Conservation (phyloP, 2,113 vertebrate genomes). For the Bubo blakistoni region DNA sequence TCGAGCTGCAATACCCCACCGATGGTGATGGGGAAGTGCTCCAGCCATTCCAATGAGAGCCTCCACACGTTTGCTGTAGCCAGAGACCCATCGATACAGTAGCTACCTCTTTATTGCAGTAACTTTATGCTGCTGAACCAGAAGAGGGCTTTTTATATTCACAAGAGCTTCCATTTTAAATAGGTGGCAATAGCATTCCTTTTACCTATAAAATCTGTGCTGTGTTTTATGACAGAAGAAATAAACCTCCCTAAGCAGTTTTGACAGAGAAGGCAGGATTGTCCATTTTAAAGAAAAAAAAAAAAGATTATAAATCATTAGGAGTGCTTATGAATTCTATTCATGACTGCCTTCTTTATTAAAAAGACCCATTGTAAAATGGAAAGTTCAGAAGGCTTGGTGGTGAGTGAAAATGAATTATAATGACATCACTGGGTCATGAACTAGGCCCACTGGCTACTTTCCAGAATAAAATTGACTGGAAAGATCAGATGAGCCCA, state of each 20-base stretch:
- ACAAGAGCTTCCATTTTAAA: not conserved
- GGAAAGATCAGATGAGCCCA: constrained; percentile 76
- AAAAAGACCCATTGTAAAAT: constrained; percentile 80
- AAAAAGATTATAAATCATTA: constrained; percentile 73
- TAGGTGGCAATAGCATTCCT: constrained; percentile 2
- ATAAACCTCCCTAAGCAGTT: constrained; percentile 64
- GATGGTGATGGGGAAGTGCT: not conserved
- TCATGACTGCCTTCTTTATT: constrained; percentile 76
- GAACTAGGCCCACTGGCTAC: constrained; percentile 79
- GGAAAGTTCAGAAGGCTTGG: constrained; percentile 78
- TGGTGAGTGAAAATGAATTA: constrained; percentile 77
- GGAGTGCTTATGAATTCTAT: constrained; percentile 77
- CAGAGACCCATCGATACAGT: not conserved
- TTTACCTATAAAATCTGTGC: constrained; percentile 54
- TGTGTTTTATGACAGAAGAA: constrained; percentile 55
- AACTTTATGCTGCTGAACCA: not conserved
- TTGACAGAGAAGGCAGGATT: constrained; percentile 55
- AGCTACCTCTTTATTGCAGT: not conserved
- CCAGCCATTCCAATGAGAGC: not conserved
- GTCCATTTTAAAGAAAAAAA: constrained; percentile 63
- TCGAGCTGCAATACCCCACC: not conserved
- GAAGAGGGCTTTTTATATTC: not conserved
- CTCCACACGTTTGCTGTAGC: not conserved
- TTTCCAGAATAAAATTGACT: constrained; percentile 82
- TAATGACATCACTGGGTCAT: constrained; percentile 79